phyloP scores from a whole-genome alignment of 2,888 invertebrate species.

The Spicauda simplicius region DNA sequence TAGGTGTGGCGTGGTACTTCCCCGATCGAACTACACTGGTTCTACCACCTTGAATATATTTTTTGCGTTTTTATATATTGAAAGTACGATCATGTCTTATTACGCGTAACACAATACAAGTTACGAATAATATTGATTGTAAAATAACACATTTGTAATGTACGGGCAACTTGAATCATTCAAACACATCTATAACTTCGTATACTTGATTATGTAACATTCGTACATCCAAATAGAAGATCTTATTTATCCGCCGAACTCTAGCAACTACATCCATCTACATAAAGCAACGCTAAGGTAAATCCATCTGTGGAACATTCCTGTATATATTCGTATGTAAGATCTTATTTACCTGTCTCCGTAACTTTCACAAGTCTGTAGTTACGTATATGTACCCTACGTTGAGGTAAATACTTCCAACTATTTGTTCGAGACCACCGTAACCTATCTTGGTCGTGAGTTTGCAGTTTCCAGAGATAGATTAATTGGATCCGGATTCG shows the following conservation, averaged over 20 bases:
- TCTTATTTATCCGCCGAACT: neutral
- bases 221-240: neutral
- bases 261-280: neutral
- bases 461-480: slow-evolving; percentile 30
- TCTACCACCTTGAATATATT: too few species aligned
- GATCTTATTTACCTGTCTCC: slow-evolving; percentile 10
- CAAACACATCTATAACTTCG: too few species aligned
- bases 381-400: neutral
- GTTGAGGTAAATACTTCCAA: slow-evolving; percentile 24
- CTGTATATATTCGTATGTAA: neutral
- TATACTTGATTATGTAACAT: neutral
- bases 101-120: too few species aligned
- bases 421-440: slow-evolving; percentile 22
- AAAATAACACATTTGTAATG: too few species aligned
- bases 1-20: too few species aligned
- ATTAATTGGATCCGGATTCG: slow-evolving; percentile 32
- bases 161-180: too few species aligned
- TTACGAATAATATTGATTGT: too few species aligned
- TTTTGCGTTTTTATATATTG: too few species aligned
- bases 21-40: too few species aligned
- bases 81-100: too few species aligned
- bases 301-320: neutral
- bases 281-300: too few species aligned
- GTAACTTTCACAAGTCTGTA: neutral
- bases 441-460: slow-evolving; percentile 17